A percentile compares a stretch with the other conserved stretches of the same genome.
Conservation (phyloP, 2,797 vertebrate genomes). For the Cyprinella venusta region DNA sequence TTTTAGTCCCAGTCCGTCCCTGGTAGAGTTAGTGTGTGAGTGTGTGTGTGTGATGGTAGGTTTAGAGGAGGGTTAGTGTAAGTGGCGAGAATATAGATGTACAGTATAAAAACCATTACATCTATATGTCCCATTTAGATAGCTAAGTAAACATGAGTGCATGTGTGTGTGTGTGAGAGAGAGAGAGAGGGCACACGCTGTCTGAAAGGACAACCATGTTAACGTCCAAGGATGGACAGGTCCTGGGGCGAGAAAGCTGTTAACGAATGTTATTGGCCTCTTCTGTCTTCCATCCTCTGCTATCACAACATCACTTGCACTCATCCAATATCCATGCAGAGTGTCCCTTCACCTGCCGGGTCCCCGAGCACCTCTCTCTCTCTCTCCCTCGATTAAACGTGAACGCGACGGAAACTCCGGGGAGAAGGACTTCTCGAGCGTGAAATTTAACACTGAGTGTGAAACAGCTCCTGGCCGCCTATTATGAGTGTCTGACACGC, state of each 20-base stretch:
- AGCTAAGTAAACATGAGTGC: background rate
- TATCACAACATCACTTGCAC: slow-evolving; percentile 26
- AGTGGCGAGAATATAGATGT: too few relatives aligned
- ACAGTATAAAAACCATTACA: too few relatives aligned
- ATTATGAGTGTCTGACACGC: slow-evolving; percentile 58
- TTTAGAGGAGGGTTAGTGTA: background rate
- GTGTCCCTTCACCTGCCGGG: slow-evolving; percentile 39
- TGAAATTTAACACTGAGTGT: slow-evolving; percentile 65
- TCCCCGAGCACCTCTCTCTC: background rate
- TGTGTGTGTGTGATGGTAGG: slow-evolving; percentile 22
- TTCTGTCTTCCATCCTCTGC: slow-evolving; percentile 33
- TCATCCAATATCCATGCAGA: slow-evolving; percentile 51
- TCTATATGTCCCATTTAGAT: too few relatives aligned
- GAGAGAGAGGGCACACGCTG: background rate
- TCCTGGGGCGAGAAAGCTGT: slow-evolving; percentile 63
- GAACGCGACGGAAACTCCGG: slow-evolving; percentile 19
- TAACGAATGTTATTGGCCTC: slow-evolving; percentile 52
- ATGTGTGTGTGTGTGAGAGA: background rate
- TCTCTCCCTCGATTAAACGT: slow-evolving; percentile 26
- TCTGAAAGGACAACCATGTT: slow-evolving; percentile 42
- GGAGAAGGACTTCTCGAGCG: slow-evolving; percentile 53
- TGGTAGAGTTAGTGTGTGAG: too few relatives aligned
- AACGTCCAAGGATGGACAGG: slow-evolving; percentile 43
- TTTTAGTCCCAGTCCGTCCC: too few relatives aligned
- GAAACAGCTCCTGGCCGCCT: slow-evolving; percentile 62